Evolutionary conservation across 92 coral and sea anemone species (phyloP), one percentile per base, ranked within the genome.

Genomic region (Siderastrea siderea): DNA sequence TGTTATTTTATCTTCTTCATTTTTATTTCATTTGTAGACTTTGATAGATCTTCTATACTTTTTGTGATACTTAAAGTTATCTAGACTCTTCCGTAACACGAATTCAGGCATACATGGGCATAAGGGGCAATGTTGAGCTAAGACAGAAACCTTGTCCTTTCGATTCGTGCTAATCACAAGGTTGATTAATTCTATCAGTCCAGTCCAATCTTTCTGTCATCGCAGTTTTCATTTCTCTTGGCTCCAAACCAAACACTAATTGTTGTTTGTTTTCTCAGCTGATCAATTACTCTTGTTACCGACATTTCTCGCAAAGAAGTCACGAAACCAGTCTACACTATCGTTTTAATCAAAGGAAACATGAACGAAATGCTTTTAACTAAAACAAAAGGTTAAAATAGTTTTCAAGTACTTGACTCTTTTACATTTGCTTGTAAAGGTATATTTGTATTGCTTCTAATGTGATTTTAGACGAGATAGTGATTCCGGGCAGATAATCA

Each of bases 321-420:
- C 75, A 66, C 84, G 74, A 80, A 67, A 80, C 74, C 44, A 49
- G 38, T 55, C 26, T 7, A n/a, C 8, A 38, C 61, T 80, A 80
- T 80, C 84, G 60, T 15, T 66, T 17, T 52, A 47, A 80, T 80
- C 84, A 44, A 67, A 38, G 74, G 17, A 80, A 66, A 66, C 19
- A 80, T 66, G 74, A 65, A 50, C 62, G 46, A 51, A 80, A 80
- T 81, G 85, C 85, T 81, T 67, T 53, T 68, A 68, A 57, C 52
- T 26, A 76, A 69, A 68, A 55, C 38, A 17, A 51, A 69, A 52
- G 85, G 65, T 54, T 10, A 9, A 68, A 63, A 12, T 17, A n/a
- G 68, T 47, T 47, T 47, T 78, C 71, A 63, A 61, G 70, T 61
- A 8, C n/a, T 61, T 52, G 46, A 77, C 26, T 65, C 84, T 19